These are phyloP conservation scores for Rhinolophus sinicus DNA, from an alignment of 2,113 vertebrate genomes.

Conservation along the genomic window DNA sequence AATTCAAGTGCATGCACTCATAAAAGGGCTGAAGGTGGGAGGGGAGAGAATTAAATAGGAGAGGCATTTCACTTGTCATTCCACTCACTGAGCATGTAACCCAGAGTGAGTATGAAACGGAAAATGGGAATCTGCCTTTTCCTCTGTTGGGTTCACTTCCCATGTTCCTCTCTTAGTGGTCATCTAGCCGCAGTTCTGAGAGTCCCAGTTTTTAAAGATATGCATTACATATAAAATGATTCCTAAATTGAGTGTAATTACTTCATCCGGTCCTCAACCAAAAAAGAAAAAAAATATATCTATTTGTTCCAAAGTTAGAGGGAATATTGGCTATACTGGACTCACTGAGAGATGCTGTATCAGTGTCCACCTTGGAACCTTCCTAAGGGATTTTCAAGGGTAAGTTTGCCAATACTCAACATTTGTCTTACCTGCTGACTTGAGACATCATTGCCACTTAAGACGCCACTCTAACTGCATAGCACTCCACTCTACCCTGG, in stretches of 20 bases:
- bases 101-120: background rate
- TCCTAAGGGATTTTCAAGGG: background rate
- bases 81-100: background rate
- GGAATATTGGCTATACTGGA: background rate
- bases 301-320: background rate
- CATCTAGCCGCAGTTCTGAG: background rate
- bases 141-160: background rate
- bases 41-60: background rate
- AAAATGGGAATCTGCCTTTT: background rate
- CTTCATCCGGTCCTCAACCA: background rate
- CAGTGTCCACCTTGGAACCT: background rate
- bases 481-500: background rate
- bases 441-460: background rate
- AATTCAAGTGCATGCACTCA: background rate
- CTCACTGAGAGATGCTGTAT: background rate
- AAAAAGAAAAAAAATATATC: background rate
- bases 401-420: background rate
- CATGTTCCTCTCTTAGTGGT: background rate
- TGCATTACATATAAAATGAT: background rate
- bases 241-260: constrained; percentile 15
- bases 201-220: background rate
- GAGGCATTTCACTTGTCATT: background rate
- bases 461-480: background rate
- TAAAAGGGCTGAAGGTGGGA: background rate
- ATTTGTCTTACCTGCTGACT: background rate